Evolutionary conservation across 2,113 vertebrate genomes (phyloP).

Genomic region (Sporophila hypoxantha): DNA sequence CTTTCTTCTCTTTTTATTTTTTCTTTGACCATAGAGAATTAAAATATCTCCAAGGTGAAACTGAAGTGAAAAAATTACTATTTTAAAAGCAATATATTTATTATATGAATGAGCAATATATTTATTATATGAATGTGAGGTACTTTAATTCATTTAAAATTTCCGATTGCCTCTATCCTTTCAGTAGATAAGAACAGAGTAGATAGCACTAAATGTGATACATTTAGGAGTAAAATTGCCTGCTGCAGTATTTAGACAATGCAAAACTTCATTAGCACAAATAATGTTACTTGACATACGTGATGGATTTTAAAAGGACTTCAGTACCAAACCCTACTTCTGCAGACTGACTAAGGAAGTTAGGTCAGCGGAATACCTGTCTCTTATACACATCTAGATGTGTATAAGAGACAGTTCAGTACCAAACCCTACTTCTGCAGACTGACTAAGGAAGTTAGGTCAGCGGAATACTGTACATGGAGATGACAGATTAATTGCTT

Average conservation of each 20-base stretch:
- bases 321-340: not conserved
- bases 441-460: too few species aligned
- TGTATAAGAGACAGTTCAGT: too few species aligned
- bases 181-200: not conserved
- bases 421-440: too few species aligned
- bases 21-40: not conserved
- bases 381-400: too few species aligned
- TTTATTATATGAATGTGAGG: not conserved
- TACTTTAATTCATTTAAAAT: not conserved
- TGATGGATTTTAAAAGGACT: not conserved
- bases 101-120: not conserved
- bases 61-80: not conserved
- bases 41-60: not conserved
- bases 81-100: not conserved
- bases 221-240: not conserved
- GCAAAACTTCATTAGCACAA: not conserved
- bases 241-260: not conserved
- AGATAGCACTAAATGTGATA: not conserved
- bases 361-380: too few species aligned
- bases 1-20: not conserved
- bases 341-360: not conserved
- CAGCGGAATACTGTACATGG: not conserved
- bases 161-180: not conserved
- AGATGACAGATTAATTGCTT: not conserved
- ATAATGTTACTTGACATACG: not conserved